These are phyloP conservation scores for Turdus rufiventris DNA, from an alignment of 2,113 vertebrate species.

Conservation along the genomic window DNA sequence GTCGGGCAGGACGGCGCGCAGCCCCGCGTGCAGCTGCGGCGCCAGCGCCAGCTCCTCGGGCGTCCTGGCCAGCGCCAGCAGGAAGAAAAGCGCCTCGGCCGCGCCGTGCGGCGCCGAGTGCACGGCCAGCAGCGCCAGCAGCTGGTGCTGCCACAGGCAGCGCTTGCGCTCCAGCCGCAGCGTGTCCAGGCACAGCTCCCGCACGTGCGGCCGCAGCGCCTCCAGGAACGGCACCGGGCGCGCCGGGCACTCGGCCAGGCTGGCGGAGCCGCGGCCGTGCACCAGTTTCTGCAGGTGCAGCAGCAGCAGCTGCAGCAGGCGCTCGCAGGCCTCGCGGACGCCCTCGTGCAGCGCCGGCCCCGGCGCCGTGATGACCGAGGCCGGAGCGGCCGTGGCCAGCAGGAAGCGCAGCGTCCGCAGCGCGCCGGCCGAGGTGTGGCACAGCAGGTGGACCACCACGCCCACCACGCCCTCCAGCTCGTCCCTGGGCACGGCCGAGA, in stretches of 20 bases:
- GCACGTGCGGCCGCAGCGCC: conserved; percentile 76
- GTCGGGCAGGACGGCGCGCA: conserved; percentile 67
- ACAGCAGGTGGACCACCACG: conserved; percentile 86
- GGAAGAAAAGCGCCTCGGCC: conserved; percentile 85
- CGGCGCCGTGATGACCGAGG: conserved; percentile 85
- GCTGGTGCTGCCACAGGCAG: conserved; percentile 90
- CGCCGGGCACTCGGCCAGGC: conserved; percentile 52
- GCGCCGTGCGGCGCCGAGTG: conserved; percentile 84
- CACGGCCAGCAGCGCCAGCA: conserved; percentile 84
- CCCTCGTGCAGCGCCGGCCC: conserved; percentile 81
- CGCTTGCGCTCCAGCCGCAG: conserved; percentile 86
- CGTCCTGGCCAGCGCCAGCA: conserved; percentile 81
- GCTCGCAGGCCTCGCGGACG: conserved; percentile 88
- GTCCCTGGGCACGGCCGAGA: conserved; percentile 79
- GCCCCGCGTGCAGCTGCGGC: conserved; percentile 73
- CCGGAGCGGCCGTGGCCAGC: conserved; percentile 86
- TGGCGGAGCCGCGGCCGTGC: conserved; percentile 67
- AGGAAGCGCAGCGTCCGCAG: conserved; percentile 84
- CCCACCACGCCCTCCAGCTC: conserved; percentile 88
- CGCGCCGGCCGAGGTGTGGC: conserved; percentile 86
- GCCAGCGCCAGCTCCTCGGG: conserved; percentile 87
- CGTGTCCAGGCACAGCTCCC: conserved; percentile 84
- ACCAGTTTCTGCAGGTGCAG: conserved; percentile 90
- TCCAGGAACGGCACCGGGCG: conserved; percentile 86
- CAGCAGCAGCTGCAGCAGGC: conserved; percentile 86